phyloP scores from a whole-genome alignment of 2,888 invertebrate species.

The Latheticus oryzae region DNA sequence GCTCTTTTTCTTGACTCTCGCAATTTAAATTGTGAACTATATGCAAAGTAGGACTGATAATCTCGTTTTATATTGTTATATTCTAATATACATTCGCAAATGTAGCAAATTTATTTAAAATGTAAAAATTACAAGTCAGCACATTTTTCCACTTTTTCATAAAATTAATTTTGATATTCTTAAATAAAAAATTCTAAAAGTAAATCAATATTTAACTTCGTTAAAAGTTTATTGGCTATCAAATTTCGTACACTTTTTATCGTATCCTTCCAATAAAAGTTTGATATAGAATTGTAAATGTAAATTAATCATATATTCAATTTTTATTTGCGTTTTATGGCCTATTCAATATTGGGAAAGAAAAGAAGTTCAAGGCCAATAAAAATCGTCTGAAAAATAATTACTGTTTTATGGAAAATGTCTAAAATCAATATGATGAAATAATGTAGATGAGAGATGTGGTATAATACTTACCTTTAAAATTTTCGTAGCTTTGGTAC shows the following conservation, averaged over 20 bases:
- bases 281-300: conserved; percentile 5
- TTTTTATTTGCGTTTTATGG: too few species aligned
- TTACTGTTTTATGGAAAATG: too few species aligned
- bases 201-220: conserved; percentile 14
- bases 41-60: conserved; percentile 19
- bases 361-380: too few species aligned
- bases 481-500: conserved; percentile 21
- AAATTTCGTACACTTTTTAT: conserved; percentile 25
- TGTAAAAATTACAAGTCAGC: too few species aligned
- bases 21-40: conserved; percentile 10
- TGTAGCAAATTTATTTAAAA: conserved; percentile 1
- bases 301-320: conserved; percentile 5
- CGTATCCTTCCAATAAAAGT: conserved; percentile 3
- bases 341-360: too few species aligned
- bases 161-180: conserved; percentile 9
- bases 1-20: conserved; percentile 7
- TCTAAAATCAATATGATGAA: too few species aligned
- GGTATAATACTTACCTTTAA: conserved; percentile 2
- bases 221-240: conserved; percentile 10
- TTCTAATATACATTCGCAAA: conserved; percentile 2
- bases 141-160: too few species aligned
- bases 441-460: conserved; percentile 5
- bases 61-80: conserved; percentile 6
- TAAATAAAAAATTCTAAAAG: conserved; percentile 7
- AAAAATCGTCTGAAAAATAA: too few species aligned